Evolutionary conservation across 2,113 vertebrate species (phyloP), one percentile per base, ranked within the genome.

Genomic region (Chinchilla lanigera): DNA sequence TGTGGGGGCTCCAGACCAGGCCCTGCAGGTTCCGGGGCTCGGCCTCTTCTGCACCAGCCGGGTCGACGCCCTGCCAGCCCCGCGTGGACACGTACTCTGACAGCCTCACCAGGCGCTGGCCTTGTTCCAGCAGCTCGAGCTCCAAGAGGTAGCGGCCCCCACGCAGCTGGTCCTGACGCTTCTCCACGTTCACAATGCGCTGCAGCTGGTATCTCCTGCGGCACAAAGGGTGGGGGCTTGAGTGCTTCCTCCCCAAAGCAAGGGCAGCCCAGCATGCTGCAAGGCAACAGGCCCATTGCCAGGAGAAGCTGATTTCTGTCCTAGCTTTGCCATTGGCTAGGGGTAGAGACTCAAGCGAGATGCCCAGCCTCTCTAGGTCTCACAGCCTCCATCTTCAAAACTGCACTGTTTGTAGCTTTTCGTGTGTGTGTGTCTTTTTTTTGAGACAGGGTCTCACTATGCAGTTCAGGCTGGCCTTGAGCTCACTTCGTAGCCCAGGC

Each of bases 91-190:
- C 44, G 1, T 99, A 99, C 69, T 99, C 99, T 0, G 99, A 99
- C 95, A 99, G 97, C 41, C 99, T 99, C 58, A 99, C 93, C 7
- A 97, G 96, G 4, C 90, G 98, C 67, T 89, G 97, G 1, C 97
- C 97, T 19, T 22, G 95, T 33, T 99, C 99, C 89, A 98, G 98
- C 75, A 99, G 95, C 97, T 99, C 99, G 80, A 99, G 98, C 96
- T 99, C 99, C 98, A 99, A 97, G 22, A 99, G 99, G 97, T 99
- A 99, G 44, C 99, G 99, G 80, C 98, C 99, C 35, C 99, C 99
- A 0, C 97, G 98, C 0, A 98, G 11, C 8, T 95, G 97, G 93
- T 99, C 99, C 86, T 98, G 97, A 0, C 98, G 99, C 92, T 99
- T 99, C 98, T 99, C 99, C 94, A 99, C 98, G 0, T 99, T 99